Percentiles rank a stretch among this genome's conserved stretches.
phyloP scores from a whole-genome alignment of 2,113 vertebrate species.

The Alligator mississippiensis region DNA sequence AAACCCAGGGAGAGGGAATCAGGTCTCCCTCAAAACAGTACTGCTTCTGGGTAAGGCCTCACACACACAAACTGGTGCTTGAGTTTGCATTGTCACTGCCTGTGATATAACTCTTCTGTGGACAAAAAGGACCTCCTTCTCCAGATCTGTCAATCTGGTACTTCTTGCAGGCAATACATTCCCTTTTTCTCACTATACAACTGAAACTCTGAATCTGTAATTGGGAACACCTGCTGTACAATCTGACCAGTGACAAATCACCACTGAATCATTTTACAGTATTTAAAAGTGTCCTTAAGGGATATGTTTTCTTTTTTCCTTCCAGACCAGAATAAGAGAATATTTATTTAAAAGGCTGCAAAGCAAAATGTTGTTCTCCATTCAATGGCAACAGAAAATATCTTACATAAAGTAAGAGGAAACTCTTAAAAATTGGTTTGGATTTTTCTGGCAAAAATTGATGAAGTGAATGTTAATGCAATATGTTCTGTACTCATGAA shows the following conservation, averaged over 20 bases:
- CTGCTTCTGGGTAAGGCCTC: background rate
- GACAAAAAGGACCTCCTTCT: background rate
- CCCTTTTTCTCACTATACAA: background rate
- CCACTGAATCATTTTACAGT: background rate
- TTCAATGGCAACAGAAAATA: slow-evolving; percentile 18
- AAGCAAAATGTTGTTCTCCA: slow-evolving; percentile 22
- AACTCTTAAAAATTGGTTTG: slow-evolving; percentile 17
- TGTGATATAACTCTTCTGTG: background rate
- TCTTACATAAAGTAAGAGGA: slow-evolving; percentile 58
- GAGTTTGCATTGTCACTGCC: background rate
- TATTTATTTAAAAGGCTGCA: background rate
- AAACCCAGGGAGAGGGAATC: background rate
- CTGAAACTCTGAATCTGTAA: background rate
- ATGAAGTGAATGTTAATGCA: slow-evolving; percentile 24
- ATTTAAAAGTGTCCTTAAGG: background rate
- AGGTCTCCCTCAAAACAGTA: background rate
- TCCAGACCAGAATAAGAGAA: slow-evolving; percentile 16
- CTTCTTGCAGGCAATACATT: background rate
- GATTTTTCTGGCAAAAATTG: slow-evolving; percentile 18
- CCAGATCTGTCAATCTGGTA: background rate
- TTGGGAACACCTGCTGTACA: background rate
- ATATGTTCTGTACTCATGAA: slow-evolving; percentile 29
- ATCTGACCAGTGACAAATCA: background rate
- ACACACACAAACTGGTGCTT: fast-evolving
- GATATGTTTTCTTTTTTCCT: background rate